These are phyloP conservation scores for Iguana delicatissima DNA, from an alignment of 2,797 vertebrate genomes.

Conservation along the genomic window DNA sequence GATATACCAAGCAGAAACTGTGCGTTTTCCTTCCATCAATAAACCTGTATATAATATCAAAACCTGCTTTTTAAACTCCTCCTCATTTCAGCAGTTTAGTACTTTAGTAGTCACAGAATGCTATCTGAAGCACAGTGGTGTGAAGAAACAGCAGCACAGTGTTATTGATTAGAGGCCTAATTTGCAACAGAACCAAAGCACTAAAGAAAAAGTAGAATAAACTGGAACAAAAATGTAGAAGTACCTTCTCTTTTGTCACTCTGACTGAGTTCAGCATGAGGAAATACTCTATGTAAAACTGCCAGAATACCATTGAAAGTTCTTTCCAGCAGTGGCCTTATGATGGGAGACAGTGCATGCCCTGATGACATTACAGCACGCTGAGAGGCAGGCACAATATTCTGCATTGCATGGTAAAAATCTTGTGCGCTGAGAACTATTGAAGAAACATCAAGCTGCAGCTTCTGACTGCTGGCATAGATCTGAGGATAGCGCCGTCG, in stretches of 20 bases:
- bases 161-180: background rate
- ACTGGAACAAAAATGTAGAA: background rate
- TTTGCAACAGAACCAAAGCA: background rate
- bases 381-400: constrained; percentile 96
- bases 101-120: background rate
- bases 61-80: background rate
- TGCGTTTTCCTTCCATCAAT: background rate
- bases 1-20: background rate
- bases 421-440: constrained; percentile 93
- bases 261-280: constrained; percentile 92
- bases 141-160: background rate
- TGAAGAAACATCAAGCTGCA: constrained; percentile 93
- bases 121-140: background rate
- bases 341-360: constrained; percentile 88
- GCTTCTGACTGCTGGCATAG: constrained; percentile 94
- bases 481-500: constrained; percentile 98
- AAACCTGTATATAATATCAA: background rate
- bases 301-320: constrained; percentile 87
- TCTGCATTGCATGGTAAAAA: constrained; percentile 94
- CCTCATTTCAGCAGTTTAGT: background rate
- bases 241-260: constrained; percentile 90
- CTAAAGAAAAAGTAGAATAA: constrained; percentile 19
- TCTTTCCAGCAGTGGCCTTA: constrained; percentile 91
- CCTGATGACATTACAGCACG: constrained; percentile 92
- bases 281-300: constrained; percentile 94